phyloP scores from a whole-genome alignment of 2,113 vertebrate genomes.

The Pipa parva region DNA sequence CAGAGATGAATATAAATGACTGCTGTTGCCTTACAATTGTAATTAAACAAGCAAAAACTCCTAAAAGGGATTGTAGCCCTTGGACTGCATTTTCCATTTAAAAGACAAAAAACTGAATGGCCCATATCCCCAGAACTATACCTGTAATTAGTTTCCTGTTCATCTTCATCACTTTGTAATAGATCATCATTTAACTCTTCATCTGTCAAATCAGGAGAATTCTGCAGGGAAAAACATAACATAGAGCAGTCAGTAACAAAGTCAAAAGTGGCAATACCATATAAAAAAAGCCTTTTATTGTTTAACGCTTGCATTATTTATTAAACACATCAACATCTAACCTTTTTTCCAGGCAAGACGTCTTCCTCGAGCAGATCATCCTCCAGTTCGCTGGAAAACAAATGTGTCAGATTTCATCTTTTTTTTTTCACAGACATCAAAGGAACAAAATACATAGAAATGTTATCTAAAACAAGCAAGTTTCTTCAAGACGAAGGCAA shows the following conservation, averaged over 20 bases:
- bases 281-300: neutral
- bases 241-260: neutral
- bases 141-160: slow-evolving; percentile 60
- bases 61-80: too few species aligned
- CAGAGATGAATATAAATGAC: too few species aligned
- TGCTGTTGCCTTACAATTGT: too few species aligned
- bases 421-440: neutral
- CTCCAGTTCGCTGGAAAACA: slow-evolving; percentile 81
- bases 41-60: too few species aligned
- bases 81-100: too few species aligned
- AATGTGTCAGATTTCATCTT: slow-evolving; percentile 25
- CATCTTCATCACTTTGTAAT: slow-evolving; percentile 93
- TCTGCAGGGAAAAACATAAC: slow-evolving; percentile 62
- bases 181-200: slow-evolving; percentile 96
- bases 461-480: neutral
- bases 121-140: too few species aligned
- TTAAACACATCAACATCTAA: slow-evolving; percentile 52
- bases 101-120: too few species aligned
- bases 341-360: slow-evolving; percentile 87
- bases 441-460: neutral
- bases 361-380: slow-evolving; percentile 92
- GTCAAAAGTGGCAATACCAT: neutral
- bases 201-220: slow-evolving; percentile 89
- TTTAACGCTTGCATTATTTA: neutral
- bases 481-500: neutral